Conservation (phyloP, 2,113 vertebrate species). For the Tychaedon coryphoeus region DNA sequence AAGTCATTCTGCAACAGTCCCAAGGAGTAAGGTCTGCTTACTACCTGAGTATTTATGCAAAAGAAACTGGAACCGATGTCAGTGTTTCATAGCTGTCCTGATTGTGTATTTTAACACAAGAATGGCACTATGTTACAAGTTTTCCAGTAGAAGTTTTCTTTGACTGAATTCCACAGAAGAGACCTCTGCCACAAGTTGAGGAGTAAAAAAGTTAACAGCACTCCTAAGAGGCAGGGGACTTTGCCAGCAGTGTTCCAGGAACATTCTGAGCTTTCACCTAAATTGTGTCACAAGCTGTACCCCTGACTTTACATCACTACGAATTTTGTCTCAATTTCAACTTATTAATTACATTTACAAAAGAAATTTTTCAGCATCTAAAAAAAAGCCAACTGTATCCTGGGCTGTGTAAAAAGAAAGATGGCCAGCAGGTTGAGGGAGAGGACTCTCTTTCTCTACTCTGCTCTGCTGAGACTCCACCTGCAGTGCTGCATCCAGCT, state of each 20-base stretch:
- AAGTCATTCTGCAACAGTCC: neutral
- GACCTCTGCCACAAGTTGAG: neutral
- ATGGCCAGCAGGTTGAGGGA: fast-evolving
- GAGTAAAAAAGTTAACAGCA: neutral
- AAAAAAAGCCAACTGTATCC: neutral
- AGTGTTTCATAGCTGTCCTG: neutral
- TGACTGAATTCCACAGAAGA: neutral
- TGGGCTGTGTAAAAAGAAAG: neutral
- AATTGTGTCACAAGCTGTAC: neutral
- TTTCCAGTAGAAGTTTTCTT: neutral
- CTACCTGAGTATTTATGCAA: neutral
- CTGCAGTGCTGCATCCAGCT: neutral
- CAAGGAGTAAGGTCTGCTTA: neutral
- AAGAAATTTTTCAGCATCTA: neutral
- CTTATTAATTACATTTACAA: neutral
- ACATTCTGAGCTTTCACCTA: neutral
- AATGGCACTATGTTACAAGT: neutral
- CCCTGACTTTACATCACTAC: neutral
- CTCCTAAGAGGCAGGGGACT: neutral
- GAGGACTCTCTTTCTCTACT: neutral
- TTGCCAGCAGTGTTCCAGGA: neutral
- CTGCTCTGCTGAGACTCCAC: neutral
- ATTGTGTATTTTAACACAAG: neutral
- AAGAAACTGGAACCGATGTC: neutral
- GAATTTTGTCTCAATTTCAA: neutral